These are phyloP conservation scores for Hetaerina titia DNA, from an alignment of 2,888 invertebrate species.

Conservation along the genomic window DNA sequence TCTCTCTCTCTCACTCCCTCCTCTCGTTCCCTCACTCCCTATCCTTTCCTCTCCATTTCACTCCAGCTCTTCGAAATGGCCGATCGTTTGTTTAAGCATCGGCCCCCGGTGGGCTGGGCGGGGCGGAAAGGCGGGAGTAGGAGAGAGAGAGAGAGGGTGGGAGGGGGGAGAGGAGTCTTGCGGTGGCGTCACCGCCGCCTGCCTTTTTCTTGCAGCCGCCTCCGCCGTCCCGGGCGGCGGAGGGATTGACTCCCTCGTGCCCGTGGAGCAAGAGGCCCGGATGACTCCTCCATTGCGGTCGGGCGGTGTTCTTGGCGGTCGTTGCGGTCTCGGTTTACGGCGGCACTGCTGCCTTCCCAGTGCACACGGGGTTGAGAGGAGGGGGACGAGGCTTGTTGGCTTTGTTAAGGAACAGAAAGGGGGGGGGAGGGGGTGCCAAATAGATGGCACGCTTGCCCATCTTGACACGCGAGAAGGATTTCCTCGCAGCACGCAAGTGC, in stretches of 20 bases:
- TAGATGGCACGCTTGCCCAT: background rate
- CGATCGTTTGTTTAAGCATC: constrained; percentile 66
- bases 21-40: background rate
- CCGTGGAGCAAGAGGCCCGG: background rate
- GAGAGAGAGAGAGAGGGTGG: background rate
- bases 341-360: background rate
- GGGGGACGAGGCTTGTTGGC: background rate
- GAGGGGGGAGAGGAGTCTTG: background rate
- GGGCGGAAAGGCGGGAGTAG: no score
- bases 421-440: background rate
- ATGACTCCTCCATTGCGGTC: background rate
- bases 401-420: background rate
- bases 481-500: background rate
- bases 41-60: background rate
- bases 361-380: background rate
- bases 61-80: constrained; percentile 17
- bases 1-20: background rate
- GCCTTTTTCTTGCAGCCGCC: background rate
- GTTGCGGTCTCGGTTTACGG: constrained; percentile 41
- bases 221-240: no score
- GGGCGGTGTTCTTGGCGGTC: constrained; percentile 4
- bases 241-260: no score
- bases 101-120: background rate
- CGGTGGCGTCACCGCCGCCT: constrained; percentile 50
- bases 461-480: background rate